Evolutionary conservation across 2,797 vertebrate species (phyloP).

Genomic region (Manis javanica): DNA sequence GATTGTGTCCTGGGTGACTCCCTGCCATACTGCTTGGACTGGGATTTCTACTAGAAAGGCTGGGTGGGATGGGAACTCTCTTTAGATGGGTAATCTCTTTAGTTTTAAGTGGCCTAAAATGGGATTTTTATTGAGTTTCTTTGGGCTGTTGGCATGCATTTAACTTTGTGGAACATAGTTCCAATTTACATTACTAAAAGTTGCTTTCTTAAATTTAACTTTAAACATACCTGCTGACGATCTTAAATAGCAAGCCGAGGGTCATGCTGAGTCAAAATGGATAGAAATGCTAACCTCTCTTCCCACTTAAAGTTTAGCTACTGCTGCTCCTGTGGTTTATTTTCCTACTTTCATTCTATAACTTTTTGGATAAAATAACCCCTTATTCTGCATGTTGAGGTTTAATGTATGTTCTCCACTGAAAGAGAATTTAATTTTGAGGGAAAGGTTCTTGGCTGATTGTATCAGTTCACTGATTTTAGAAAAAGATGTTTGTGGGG

Average conservation of each 20-base stretch:
- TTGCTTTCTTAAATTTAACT: conserved; percentile 23
- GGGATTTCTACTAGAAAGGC: not conserved
- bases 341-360: not conserved
- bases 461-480: conserved; percentile 45
- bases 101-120: not conserved
- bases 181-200: not conserved
- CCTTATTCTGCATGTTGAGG: not conserved
- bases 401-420: not conserved
- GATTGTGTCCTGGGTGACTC: too few relatives aligned
- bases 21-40: too few relatives aligned
- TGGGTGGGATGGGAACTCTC: not conserved
- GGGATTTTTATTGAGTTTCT: not conserved
- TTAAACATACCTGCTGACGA: not conserved
- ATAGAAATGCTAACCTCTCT: not conserved
- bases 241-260: not conserved
- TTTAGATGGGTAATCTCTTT: not conserved
- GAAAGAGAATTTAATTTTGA: conserved; percentile 59
- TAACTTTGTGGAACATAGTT: not conserved
- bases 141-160: not conserved
- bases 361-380: conserved; percentile 2
- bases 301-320: not conserved
- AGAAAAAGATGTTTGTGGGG: conserved; percentile 76
- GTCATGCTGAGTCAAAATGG: not conserved
- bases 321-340: not conserved
- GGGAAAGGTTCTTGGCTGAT: conserved; percentile 67